Conservation (phyloP, 2,113 vertebrate genomes). For the Lophotis ruficrista region DNA sequence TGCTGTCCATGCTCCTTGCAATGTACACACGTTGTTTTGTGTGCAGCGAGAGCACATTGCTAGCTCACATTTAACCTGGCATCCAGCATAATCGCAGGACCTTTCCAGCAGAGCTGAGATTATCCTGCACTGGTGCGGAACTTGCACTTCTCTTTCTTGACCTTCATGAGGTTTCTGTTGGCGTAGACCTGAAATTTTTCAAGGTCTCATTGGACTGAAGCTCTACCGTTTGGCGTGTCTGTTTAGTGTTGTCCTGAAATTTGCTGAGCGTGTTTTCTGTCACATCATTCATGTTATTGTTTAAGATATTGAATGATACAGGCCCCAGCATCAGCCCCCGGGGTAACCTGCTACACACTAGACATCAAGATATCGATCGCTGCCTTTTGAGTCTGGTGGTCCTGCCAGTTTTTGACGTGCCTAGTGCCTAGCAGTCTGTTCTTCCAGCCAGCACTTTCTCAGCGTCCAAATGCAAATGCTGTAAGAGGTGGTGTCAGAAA, state of each 20-base stretch:
- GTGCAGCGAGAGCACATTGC: not conserved
- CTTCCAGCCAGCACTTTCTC: not conserved
- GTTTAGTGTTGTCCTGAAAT: not conserved
- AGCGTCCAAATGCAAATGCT: not conserved
- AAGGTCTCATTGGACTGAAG: not conserved
- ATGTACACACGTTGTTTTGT: not conserved
- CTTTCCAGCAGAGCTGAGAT: not conserved
- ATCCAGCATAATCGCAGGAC: not conserved
- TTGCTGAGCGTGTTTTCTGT: slow-evolving; percentile 6
- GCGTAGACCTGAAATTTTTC: not conserved
- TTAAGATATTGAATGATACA: not conserved
- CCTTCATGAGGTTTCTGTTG: not conserved
- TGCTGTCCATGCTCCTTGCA: not conserved
- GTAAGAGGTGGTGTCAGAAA: not conserved
- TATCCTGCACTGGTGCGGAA: not conserved
- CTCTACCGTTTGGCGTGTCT: not conserved
- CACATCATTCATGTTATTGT: not conserved
- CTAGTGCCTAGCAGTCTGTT: not conserved
- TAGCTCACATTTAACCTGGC: not conserved
- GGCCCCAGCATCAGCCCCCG: not conserved
- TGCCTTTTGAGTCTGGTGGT: not conserved
- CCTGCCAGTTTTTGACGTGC: not conserved
- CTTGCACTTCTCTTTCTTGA: not conserved
- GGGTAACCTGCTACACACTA: not conserved
- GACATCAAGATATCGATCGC: not conserved